Evolutionary conservation across 2,113 vertebrate genomes (phyloP), one percentile per base, ranked within the genome.

Genomic region (Agapornis roseicollis): DNA sequence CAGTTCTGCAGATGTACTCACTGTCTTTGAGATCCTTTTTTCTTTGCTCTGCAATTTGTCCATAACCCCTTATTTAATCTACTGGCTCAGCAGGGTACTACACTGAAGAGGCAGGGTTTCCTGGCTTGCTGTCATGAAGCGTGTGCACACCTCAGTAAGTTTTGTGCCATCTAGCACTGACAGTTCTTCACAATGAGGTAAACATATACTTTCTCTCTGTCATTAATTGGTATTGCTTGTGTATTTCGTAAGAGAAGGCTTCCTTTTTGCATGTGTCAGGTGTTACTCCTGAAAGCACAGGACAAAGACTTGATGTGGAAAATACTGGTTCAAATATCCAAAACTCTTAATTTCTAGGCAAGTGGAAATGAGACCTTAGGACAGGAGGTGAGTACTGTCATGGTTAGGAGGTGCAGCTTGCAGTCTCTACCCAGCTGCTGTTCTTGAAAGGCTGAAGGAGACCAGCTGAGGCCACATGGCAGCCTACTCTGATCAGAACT

Each of bases 341-440:
- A 44, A 77, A 8, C 29, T 53, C 20, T 80, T 44, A 50, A 29
- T 61, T 71, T 88, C 56, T 68, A 46, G 83, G 56, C 39, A 50
- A 46, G 18, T 56, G 41, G 49, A 61, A 80, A 33, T 24, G 19
- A 31, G 39, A 29, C 23, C 12, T 55, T 65, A 7, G 0, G 5
- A 13, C 10, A 46, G 28, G 31, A 61, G 72, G 7, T 2, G 10
- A 53, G 22, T 27, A 42, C 37, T 1, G 2, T 27, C 1, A 0
- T 58, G 20, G 28, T 17, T 35, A 3, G 2, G 13, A 24, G 56
- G 33, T 7, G 2, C 44, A 60, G 27, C 7, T 20, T 11, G 1
- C 12, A 5, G 8, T 29, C 28, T 53, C 55, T n/a, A 42, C 52
- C 15, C 27, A 33, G 39, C 17, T 42, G 19, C 35, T 4, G 0